Percentiles rank a stretch among this genome's conserved stretches.
Evolutionary conservation across 2,888 invertebrate species (phyloP).

Genomic region (Zhuqinia jingwanae): DNA sequence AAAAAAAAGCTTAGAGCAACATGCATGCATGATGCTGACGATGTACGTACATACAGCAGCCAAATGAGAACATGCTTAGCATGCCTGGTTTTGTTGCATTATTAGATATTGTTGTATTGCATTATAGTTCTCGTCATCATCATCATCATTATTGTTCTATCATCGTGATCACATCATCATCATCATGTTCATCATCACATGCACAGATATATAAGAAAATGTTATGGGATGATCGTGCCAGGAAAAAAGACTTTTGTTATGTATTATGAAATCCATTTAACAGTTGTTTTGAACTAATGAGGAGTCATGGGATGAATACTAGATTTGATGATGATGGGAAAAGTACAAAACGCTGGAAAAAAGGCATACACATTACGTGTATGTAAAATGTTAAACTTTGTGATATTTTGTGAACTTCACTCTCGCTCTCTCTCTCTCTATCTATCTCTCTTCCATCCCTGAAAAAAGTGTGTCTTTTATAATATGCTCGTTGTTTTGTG

Average conservation of each 20-base stretch:
- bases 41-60: no score
- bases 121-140: conserved; percentile 18
- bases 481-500: not conserved
- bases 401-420: conserved; percentile 33
- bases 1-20: conserved; percentile 26
- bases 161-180: conserved; percentile 56
- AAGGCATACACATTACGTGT: not conserved
- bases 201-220: conserved; percentile 31
- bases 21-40: conserved; percentile 34
- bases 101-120: conserved; percentile 14
- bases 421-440: not conserved
- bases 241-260: conserved; percentile 46
- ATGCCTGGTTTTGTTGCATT: conserved; percentile 43
- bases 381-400: not conserved
- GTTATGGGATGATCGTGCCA: conserved; percentile 54
- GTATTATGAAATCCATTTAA: conserved; percentile 64
- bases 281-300: conserved; percentile 68
- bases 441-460: not conserved
- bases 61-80: not conserved
- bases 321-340: conserved; percentile 52
- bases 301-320: conserved; percentile 65
- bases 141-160: conserved; percentile 33
- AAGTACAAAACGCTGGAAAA: conserved; percentile 10
- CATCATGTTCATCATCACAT: no score
- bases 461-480: conserved; percentile 41